Percentiles rank a stretch among this genome's conserved stretches.
Conservation (phyloP, 2,797 vertebrate genomes). For the Tenualosa ilisha region DNA sequence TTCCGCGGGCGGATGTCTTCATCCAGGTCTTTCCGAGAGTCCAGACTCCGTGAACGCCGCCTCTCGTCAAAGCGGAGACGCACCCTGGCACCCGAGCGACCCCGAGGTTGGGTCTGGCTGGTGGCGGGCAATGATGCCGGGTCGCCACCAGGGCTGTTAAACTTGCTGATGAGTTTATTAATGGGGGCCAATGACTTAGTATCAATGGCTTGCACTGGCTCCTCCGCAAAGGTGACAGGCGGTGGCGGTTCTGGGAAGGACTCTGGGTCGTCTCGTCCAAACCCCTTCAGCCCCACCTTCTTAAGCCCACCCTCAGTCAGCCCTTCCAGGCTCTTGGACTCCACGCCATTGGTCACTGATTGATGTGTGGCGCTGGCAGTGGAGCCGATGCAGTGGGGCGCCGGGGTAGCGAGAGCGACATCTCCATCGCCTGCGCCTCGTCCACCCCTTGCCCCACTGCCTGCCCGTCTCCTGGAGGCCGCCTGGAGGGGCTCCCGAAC, state of each 20-base stretch:
- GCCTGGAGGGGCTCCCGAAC: slow-evolving; percentile 69
- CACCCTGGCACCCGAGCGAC: slow-evolving; percentile 68
- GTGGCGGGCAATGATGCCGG: slow-evolving; percentile 41
- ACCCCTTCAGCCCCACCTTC: slow-evolving; percentile 61
- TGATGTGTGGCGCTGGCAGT: neutral
- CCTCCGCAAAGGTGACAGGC: slow-evolving; percentile 30
- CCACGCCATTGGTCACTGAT: slow-evolving; percentile 18
- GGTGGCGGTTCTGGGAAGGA: slow-evolving; percentile 49
- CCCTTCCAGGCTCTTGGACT: slow-evolving; percentile 30
- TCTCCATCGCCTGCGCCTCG: slow-evolving; percentile 52
- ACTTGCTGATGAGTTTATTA: slow-evolving; percentile 89
- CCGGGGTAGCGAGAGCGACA: slow-evolving; percentile 19
- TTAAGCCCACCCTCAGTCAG: slow-evolving; percentile 78
- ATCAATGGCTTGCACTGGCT: slow-evolving; percentile 72
- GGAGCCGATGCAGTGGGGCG: slow-evolving; percentile 34
- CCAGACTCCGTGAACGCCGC: slow-evolving; percentile 83
- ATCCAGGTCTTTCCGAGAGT: slow-evolving; percentile 63
- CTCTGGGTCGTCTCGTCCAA: neutral
- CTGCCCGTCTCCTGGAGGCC: slow-evolving; percentile 79
- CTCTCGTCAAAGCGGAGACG: slow-evolving; percentile 71
- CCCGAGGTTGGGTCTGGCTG: slow-evolving; percentile 64
- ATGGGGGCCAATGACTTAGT: slow-evolving; percentile 88
- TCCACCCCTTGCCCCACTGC: slow-evolving; percentile 72
- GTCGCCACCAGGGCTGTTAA: slow-evolving; percentile 70
- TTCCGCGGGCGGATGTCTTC: slow-evolving; percentile 34